phyloP scores from a whole-genome alignment of 1,140 invertebrate species.

The Pseudomyrmex gracilis region DNA sequence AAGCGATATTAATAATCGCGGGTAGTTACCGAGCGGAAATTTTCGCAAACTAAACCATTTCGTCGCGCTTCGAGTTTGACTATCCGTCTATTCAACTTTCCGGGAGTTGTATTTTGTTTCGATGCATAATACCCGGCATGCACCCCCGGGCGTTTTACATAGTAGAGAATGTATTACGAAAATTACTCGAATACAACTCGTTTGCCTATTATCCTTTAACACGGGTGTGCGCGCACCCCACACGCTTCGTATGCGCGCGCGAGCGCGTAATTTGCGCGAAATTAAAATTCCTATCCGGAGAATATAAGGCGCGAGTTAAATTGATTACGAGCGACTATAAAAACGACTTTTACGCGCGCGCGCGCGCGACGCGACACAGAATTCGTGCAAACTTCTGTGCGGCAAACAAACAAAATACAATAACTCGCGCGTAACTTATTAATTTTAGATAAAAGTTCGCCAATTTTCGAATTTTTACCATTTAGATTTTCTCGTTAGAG shows the following conservation, averaged over 20 bases:
- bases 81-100: conserved; percentile 54
- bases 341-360: conserved; percentile 35
- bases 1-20: background rate
- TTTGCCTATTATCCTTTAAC: conserved; percentile 50
- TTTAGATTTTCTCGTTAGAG: too few relatives aligned
- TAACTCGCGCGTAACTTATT: background rate
- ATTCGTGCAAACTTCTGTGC: background rate
- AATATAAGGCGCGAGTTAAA: conserved; percentile 37
- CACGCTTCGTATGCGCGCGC: background rate
- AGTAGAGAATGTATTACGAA: conserved; percentile 47
- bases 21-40: conserved; percentile 10
- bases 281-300: conserved; percentile 50
- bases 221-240: conserved; percentile 15
- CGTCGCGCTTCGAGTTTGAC: conserved; percentile 12
- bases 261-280: conserved; percentile 47
- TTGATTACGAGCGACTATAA: conserved; percentile 37
- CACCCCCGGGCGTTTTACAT: conserved; percentile 34
- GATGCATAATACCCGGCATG: background rate
- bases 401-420: background rate
- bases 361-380: conserved; percentile 8
- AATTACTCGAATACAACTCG: conserved; percentile 52
- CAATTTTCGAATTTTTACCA: too few relatives aligned
- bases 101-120: conserved; percentile 51
- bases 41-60: conserved; percentile 18
- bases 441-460: too few relatives aligned